Conservation (phyloP, 2,113 vertebrate genomes). For the Bungarus multicinctus region DNA sequence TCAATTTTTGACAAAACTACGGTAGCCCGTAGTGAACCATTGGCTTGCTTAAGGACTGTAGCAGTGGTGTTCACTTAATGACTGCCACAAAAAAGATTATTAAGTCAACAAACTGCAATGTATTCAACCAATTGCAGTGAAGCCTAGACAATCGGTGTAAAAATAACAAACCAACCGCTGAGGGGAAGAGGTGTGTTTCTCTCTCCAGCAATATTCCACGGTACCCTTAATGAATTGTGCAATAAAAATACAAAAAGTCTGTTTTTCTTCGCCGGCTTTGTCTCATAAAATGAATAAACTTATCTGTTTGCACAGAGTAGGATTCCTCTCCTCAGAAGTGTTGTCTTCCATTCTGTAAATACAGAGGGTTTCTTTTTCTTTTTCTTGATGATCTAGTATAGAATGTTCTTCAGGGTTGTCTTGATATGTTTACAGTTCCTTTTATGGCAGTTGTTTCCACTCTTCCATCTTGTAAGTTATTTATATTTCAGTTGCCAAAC, state of each 20-base stretch:
- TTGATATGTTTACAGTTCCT: accelerated
- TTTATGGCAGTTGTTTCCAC: accelerated
- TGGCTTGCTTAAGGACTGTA: not conserved
- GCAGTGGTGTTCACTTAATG: not conserved
- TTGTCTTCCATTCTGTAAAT: not conserved
- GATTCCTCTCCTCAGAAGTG: not conserved
- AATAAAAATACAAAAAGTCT: conserved; percentile 1
- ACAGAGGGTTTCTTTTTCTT: not conserved
- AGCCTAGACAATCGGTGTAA: not conserved
- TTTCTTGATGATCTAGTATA: accelerated
- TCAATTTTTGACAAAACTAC: no score
- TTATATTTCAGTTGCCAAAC: not conserved
- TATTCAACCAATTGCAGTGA: not conserved
- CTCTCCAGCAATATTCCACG: not conserved
- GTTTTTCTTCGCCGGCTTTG: not conserved
- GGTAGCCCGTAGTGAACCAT: not conserved
- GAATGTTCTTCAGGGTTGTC: accelerated
- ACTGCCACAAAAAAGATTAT: not conserved
- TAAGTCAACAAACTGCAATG: not conserved
- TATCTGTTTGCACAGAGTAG: conserved; percentile 5
- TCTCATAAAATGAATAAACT: not conserved
- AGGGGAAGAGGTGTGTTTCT: not conserved
- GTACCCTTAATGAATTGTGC: not conserved
- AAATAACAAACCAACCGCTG: not conserved
- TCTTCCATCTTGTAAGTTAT: accelerated